Conservation (phyloP, 2,113 vertebrate genomes). For the Benitochromis conjunctus region DNA sequence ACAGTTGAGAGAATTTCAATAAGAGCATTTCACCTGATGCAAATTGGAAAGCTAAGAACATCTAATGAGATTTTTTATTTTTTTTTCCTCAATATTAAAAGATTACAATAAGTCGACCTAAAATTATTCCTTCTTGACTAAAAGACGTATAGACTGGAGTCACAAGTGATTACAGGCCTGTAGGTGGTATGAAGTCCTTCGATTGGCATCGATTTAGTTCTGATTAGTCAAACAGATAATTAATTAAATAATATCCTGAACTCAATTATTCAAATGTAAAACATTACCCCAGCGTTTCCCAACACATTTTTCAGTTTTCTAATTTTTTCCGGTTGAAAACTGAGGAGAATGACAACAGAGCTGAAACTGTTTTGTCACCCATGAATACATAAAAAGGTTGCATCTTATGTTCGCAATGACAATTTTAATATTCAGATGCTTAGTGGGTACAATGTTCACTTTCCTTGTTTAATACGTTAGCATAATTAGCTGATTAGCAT, state of each 20-base stretch:
- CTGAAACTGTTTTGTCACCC: neutral
- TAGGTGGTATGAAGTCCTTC: neutral
- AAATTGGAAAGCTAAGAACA: conserved; percentile 6
- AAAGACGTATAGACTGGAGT: neutral
- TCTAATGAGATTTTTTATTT: neutral
- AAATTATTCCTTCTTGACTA: neutral
- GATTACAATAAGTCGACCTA: neutral
- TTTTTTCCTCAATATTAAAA: conserved; percentile 5
- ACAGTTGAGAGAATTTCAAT: conserved; percentile 14
- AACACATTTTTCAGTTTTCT: neutral
- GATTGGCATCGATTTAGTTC: neutral
- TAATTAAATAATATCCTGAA: neutral
- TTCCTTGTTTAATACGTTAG: neutral
- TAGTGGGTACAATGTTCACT: neutral
- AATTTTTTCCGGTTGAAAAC: neutral
- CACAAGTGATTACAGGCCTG: neutral
- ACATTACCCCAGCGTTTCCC: neutral
- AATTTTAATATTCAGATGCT: neutral
- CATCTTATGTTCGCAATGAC: neutral
- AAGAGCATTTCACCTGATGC: conserved; percentile 5
- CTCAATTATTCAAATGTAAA: neutral
- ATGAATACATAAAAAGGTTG: neutral
- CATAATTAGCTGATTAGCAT: neutral
- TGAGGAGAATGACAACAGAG: neutral
- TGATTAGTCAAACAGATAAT: neutral